A percentile compares a stretch with the other conserved stretches of the same genome.
These are phyloP conservation scores for Staurois parvus DNA, from an alignment of 2,797 vertebrate genomes.

Conservation along the genomic window DNA sequence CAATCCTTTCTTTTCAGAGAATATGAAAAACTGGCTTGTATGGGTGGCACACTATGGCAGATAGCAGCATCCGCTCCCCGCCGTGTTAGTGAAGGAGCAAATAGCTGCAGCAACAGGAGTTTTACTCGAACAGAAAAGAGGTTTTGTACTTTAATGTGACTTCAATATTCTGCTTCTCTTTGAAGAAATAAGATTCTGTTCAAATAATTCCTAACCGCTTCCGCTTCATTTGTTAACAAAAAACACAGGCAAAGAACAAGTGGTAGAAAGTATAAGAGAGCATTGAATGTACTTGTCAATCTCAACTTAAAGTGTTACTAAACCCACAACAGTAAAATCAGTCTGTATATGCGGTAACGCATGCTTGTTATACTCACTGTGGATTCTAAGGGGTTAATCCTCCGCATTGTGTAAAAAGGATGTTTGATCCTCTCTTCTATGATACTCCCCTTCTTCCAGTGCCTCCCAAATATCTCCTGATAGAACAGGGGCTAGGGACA, in stretches of 20 bases:
- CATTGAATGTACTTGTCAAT: too few species aligned
- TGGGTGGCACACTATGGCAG: neutral
- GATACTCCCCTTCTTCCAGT: too few species aligned
- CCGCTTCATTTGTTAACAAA: constrained; percentile 10
- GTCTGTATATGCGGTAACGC: too few species aligned
- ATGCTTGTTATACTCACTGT: too few species aligned
- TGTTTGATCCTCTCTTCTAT: too few species aligned
- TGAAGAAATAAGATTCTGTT: constrained; percentile 27
- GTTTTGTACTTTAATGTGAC: neutral
- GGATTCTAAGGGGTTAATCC: too few species aligned
- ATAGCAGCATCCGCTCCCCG: neutral
- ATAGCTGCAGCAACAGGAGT: constrained; percentile 6
- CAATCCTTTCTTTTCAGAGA: neutral
- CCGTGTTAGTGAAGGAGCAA: constrained; percentile 8
- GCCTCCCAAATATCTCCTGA: too few species aligned
- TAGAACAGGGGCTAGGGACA: too few species aligned
- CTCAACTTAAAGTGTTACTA: too few species aligned
- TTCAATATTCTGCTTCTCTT: constrained; percentile 25
- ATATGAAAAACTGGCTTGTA: neutral
- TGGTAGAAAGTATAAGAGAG: neutral
- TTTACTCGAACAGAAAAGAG: constrained; percentile 18
- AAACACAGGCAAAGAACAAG: neutral
- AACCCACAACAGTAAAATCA: too few species aligned
- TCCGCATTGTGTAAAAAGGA: too few species aligned
- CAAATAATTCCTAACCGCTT: constrained; percentile 26